These are phyloP conservation scores for Acestrorhynchus altus DNA, from an alignment of 2,797 vertebrate genomes.

Conservation along the genomic window DNA sequence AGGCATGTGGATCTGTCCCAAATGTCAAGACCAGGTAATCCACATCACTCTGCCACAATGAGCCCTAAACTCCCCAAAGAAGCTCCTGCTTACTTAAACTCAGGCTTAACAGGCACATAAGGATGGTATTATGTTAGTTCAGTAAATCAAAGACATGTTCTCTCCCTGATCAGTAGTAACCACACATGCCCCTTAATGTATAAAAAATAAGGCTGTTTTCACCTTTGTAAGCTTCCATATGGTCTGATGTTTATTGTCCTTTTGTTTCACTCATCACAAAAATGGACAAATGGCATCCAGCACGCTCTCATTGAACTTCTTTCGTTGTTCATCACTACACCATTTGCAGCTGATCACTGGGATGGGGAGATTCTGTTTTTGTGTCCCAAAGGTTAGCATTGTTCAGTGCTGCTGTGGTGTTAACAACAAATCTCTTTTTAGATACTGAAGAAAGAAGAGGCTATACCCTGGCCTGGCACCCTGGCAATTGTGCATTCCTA, in stretches of 20 bases:
- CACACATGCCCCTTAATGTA: slow-evolving; percentile 26
- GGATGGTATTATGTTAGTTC: slow-evolving; percentile 20
- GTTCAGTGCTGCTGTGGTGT: slow-evolving; percentile 53
- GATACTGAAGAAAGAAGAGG: slow-evolving; percentile 99
- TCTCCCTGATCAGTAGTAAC: slow-evolving; percentile 21
- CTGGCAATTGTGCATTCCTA: slow-evolving; percentile 99
- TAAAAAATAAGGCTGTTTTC: slow-evolving; percentile 75
- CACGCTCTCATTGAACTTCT: slow-evolving; percentile 73
- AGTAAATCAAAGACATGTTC: slow-evolving; percentile 22
- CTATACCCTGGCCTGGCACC: slow-evolving; percentile 97
- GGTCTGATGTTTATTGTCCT: slow-evolving; percentile 74
- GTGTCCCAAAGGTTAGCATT: slow-evolving; percentile 30
- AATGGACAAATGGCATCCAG: slow-evolving; percentile 73
- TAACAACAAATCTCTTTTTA: slow-evolving; percentile 72
- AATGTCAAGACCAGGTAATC: slow-evolving; percentile 99
- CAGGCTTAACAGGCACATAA: slow-evolving; percentile 27
- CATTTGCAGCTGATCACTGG: slow-evolving; percentile 61
- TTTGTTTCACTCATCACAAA: slow-evolving; percentile 77
- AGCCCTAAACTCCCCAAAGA: slow-evolving; percentile 30
- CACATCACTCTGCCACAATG: slow-evolving; percentile 64
- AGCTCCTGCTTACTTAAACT: slow-evolving; percentile 38
- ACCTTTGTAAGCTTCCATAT: slow-evolving; percentile 80
- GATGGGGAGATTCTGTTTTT: slow-evolving; percentile 26
- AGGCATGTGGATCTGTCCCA: slow-evolving; percentile 99
- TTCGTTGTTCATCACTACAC: slow-evolving; percentile 66